Evolutionary conservation across 1,140 invertebrate species (phyloP).

Genomic region (Brachionus asplanchnoidis): DNA sequence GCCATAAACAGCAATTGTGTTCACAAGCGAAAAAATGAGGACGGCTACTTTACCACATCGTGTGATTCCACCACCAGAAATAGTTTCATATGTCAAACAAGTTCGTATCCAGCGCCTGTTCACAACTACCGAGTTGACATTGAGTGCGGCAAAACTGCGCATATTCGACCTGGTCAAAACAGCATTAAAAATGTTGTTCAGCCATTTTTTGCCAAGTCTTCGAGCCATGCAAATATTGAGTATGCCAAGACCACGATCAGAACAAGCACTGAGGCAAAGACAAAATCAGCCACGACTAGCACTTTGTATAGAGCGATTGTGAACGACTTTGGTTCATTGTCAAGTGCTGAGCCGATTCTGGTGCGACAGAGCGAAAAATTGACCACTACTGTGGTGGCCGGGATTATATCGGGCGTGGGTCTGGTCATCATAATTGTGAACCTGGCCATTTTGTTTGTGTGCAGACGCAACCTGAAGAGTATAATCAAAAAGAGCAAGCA

Average conservation of each 20-base stretch:
- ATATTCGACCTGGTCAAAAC: not conserved
- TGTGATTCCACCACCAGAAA: constrained; percentile 10
- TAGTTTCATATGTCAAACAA: constrained; percentile 32
- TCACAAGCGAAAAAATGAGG: constrained; percentile 6
- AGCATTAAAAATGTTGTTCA: constrained; percentile 1
- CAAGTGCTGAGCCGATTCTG: not conserved
- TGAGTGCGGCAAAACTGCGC: not conserved
- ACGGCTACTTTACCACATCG: constrained; percentile 29
- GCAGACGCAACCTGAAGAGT: constrained; percentile 9
- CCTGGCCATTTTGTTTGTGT: constrained; percentile 7
- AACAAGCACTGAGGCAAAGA: not conserved
- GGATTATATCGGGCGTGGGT: not conserved
- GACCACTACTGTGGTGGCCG: not conserved
- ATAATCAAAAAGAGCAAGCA: constrained; percentile 26
- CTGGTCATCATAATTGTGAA: constrained; percentile 20
- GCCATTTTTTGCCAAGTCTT: not conserved
- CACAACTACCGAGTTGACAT: not conserved
- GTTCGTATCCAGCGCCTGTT: not conserved
- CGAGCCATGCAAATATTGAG: not conserved
- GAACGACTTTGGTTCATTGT: not conserved
- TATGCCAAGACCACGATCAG: not conserved
- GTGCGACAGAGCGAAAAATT: not conserved
- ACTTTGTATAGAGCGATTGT: not conserved
- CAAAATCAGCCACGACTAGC: not conserved
- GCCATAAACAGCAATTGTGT: constrained; percentile 10